Evolutionary conservation across 2,113 vertebrate species (phyloP), one percentile per base, ranked within the genome.

Genomic region (Apodemus sylvaticus): DNA sequence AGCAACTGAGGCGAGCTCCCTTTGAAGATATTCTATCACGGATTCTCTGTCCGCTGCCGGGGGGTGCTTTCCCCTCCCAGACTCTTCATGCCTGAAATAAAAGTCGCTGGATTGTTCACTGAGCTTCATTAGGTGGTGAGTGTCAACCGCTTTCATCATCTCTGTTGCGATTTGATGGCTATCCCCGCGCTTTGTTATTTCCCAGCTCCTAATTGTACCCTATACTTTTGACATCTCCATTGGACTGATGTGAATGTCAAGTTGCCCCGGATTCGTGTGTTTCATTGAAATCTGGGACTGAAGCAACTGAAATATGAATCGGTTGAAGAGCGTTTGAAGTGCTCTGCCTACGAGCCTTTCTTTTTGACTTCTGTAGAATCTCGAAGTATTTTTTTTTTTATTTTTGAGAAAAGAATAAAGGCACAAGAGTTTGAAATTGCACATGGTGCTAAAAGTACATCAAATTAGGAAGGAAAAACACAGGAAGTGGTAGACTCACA

Each of bases 361-460:
- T 93, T 96, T 96, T 86, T 88, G n/a, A 97, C 94, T 97, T 97
- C 79, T 87, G 89, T 95, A 86, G 95, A 76, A 95, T 91, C 62
- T 71, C 96, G 82, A 78, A 97, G 94, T 96, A 85, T 85, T 89
- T 97, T 96, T 73, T 39, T 70, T 73, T 71, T 64, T 91, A 95
- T 96, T 97, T 97, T 96, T 95, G 95, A 97, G 95, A 87, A 94
- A 91, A 96, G 96, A 97, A 96, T 93, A 97, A 97, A 97, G 55
- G 73, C 82, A 81, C 95, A 90, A 93, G 90, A 97, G 92, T 90
- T 96, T 93, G 93, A 97, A 96, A 96, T 95, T 92, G 74, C 71
- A 71, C 62, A 68, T 68, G 86, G 89, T 93, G 90, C 94, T 97
- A 89, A 96, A 97, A 96, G 91, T 86, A 71, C 94, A 86, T 70